Evolutionary conservation across 2,797 vertebrate species (phyloP).

Genomic region (Gymnoscopelus microlampas): DNA sequence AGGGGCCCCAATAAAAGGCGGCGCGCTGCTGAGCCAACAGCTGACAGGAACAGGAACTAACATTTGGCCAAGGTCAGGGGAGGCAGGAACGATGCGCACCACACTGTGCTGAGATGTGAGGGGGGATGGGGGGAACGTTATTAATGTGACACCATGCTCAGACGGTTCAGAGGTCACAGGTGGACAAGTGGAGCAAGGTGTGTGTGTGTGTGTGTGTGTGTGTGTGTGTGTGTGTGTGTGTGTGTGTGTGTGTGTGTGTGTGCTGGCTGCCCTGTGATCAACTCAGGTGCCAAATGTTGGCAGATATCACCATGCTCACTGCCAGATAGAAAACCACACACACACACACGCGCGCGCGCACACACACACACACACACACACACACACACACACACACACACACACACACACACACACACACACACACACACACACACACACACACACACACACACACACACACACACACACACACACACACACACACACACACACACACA

Average conservation of each 20-base stretch:
- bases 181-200: conserved; percentile 37
- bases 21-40: conserved; percentile 70
- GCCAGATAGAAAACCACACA: not conserved
- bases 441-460: conserved; percentile 1
- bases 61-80: conserved; percentile 73
- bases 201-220: not conserved
- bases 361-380: conserved; percentile 1
- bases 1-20: conserved; percentile 72
- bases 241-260: conserved; percentile 4
- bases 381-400: conserved; percentile 1
- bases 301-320: conserved; percentile 20
- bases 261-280: conserved; percentile 17
- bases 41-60: conserved; percentile 78
- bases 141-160: conserved; percentile 34
- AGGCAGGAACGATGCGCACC: conserved; percentile 22
- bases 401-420: conserved; percentile 1
- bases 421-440: conserved; percentile 1
- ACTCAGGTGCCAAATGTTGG: conserved; percentile 40
- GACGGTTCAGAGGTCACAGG: conserved; percentile 25
- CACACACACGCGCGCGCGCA: conserved; percentile 9
- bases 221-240: conserved; percentile 18
- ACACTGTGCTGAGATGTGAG: conserved; percentile 32
- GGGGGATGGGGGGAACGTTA: conserved; percentile 40
- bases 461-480: not conserved
- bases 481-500: not conserved